These are phyloP conservation scores for Gallinago media DNA, from an alignment of 2,113 vertebrate genomes.

Conservation along the genomic window DNA sequence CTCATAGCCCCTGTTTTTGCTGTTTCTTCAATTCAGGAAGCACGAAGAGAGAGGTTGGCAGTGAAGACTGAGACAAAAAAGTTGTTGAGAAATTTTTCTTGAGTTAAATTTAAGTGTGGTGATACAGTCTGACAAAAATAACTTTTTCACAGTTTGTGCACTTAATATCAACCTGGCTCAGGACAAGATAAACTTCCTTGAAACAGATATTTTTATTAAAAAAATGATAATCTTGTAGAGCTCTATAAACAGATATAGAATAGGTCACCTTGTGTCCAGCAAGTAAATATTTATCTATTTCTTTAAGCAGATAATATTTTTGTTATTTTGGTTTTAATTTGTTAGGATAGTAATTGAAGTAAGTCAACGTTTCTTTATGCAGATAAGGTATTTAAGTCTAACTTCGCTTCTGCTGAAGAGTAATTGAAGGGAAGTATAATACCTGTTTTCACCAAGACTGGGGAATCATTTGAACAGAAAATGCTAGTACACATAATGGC, in stretches of 20 bases:
- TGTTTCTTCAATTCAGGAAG: too few relatives aligned
- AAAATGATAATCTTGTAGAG: background rate
- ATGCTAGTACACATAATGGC: accelerated
- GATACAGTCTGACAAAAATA: background rate
- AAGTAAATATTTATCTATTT: background rate
- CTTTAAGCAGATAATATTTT: background rate
- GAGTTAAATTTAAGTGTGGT: background rate
- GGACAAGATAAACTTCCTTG: background rate
- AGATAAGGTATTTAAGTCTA: background rate
- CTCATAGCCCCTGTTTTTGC: too few relatives aligned
- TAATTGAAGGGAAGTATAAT: background rate
- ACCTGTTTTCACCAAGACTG: background rate
- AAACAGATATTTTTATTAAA: background rate
- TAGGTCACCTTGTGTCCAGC: background rate
- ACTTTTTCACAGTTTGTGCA: background rate
- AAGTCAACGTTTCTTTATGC: background rate
- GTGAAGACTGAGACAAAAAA: too few relatives aligned
- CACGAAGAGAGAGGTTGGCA: too few relatives aligned
- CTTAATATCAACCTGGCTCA: background rate
- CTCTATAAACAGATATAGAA: background rate
- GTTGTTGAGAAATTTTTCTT: too few relatives aligned
- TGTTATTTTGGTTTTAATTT: background rate
- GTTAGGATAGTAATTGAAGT: background rate
- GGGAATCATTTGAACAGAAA: background rate
- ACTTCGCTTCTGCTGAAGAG: background rate